Evolutionary conservation across 2,797 vertebrate species (phyloP).

Genomic region (Botia kubotai): DNA sequence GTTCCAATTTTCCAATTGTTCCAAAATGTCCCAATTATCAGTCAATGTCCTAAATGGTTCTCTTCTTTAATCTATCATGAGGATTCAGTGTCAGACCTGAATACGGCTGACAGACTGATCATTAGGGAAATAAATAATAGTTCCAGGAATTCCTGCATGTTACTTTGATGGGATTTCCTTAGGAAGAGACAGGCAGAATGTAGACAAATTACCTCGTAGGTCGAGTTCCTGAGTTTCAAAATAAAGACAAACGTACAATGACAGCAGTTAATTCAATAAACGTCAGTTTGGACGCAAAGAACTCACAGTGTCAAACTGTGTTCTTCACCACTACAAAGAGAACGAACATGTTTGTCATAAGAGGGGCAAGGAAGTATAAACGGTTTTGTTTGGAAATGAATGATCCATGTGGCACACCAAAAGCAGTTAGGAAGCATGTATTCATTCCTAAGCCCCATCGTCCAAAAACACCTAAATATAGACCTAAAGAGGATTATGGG

Average conservation of each 20-base stretch:
- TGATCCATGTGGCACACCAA: conserved; percentile 12
- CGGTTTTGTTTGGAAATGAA: conserved; percentile 49
- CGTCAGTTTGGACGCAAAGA: background rate
- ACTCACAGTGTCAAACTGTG: background rate
- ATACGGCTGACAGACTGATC: background rate
- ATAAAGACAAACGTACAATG: conserved; percentile 1
- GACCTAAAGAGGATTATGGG: conserved; percentile 52
- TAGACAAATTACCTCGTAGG: background rate
- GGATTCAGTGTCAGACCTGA: background rate
- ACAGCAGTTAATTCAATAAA: background rate
- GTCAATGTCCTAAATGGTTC: background rate
- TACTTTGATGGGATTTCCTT: background rate
- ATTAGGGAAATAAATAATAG: background rate
- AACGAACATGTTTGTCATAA: background rate
- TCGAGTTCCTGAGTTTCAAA: background rate
- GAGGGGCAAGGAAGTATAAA: conserved; percentile 20
- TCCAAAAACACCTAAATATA: conserved; percentile 50
- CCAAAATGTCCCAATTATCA: no score
- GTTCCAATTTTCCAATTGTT: background rate
- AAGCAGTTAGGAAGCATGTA: conserved; percentile 30
- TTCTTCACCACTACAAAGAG: background rate
- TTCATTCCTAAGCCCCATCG: conserved; percentile 41
- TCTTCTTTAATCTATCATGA: background rate
- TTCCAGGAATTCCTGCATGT: background rate
- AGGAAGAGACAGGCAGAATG: background rate